Conservation (phyloP, 2,797 vertebrate species). For the Chelon labrosus region DNA sequence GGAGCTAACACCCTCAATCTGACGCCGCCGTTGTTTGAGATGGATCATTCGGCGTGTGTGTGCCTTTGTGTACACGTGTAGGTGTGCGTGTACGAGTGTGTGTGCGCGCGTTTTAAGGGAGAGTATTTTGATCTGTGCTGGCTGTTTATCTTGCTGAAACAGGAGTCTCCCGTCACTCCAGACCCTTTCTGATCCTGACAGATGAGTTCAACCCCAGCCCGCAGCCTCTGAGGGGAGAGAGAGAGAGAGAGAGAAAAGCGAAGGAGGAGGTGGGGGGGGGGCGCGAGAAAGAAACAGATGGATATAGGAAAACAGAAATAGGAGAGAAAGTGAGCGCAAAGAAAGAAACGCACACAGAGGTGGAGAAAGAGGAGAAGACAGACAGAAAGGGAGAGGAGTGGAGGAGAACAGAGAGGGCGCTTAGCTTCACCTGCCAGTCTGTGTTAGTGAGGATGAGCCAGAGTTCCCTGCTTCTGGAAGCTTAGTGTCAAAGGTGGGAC, state of each 20-base stretch:
- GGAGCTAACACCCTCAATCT: constrained; percentile 69
- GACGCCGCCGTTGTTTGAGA: constrained; percentile 54
- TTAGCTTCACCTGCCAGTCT: constrained; percentile 87
- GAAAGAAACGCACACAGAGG: constrained; percentile 54
- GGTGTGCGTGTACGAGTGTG: constrained; percentile 43
- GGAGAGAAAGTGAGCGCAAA: constrained; percentile 54
- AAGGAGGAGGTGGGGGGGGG: constrained; percentile 7
- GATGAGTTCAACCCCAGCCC: constrained; percentile 81
- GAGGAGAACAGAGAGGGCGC: constrained; percentile 74
- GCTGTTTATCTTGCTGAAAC: constrained; percentile 84
- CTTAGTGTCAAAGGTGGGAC: constrained; percentile 85
- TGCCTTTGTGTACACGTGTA: constrained; percentile 46
- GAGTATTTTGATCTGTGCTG: constrained; percentile 79
- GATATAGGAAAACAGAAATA: constrained; percentile 70
- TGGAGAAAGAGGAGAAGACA: constrained; percentile 62
- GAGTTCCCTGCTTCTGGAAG: constrained; percentile 77
- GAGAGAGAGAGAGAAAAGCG: constrained; percentile 44
- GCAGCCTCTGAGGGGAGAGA: constrained; percentile 73
- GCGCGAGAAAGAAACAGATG: constrained; percentile 62
- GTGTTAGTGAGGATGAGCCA: constrained; percentile 81
- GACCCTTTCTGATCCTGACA: constrained; percentile 83
- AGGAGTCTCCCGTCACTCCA: constrained; percentile 82
- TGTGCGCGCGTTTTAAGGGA: constrained; percentile 57
- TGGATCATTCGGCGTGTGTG: constrained; percentile 50
- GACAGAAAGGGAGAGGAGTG: constrained; percentile 66